Conservation (phyloP, 2,888 invertebrate genomes). For the Itoplectis maculator region DNA sequence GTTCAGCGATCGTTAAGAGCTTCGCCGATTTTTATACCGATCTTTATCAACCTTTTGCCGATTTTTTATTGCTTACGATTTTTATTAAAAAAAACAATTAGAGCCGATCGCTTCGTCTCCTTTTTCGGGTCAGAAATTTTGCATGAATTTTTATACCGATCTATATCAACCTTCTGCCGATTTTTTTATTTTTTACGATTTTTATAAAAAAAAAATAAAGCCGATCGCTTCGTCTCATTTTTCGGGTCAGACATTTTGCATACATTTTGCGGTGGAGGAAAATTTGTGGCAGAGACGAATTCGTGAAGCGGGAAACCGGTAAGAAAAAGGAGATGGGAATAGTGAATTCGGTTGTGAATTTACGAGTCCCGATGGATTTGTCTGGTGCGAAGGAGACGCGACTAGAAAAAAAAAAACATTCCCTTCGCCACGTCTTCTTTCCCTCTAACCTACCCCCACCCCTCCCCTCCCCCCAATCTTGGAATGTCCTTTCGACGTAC, state of each 20-base stretch:
- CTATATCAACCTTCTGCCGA: too few relatives aligned
- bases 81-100: too few relatives aligned
- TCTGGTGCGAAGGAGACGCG: slow-evolving; percentile 32
- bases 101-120: too few relatives aligned
- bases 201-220: not conserved
- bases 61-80: too few relatives aligned
- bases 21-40: too few relatives aligned
- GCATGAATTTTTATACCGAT: too few relatives aligned
- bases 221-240: too few relatives aligned
- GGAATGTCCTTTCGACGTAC: slow-evolving; percentile 27
- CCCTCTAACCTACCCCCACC: slow-evolving; percentile 18
- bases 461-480: not conserved
- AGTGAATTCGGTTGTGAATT: slow-evolving; percentile 53
- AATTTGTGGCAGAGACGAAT: too few relatives aligned
- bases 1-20: not conserved
- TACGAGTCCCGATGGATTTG: slow-evolving; percentile 63
- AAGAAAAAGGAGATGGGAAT: slow-evolving; percentile 6
- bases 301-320: slow-evolving; percentile 28
- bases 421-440: slow-evolving; percentile 35
- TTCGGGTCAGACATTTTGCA: not conserved
- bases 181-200: too few relatives aligned
- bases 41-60: too few relatives aligned
- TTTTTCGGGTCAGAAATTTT: too few relatives aligned
- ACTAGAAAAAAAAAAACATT: slow-evolving; percentile 49
- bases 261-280: too few relatives aligned